A percentile compares a stretch with the other conserved stretches of the same genome.
These are phyloP conservation scores for Leptinotarsa undecemlineata DNA, from an alignment of 1,140 invertebrate species.

Conservation along the genomic window DNA sequence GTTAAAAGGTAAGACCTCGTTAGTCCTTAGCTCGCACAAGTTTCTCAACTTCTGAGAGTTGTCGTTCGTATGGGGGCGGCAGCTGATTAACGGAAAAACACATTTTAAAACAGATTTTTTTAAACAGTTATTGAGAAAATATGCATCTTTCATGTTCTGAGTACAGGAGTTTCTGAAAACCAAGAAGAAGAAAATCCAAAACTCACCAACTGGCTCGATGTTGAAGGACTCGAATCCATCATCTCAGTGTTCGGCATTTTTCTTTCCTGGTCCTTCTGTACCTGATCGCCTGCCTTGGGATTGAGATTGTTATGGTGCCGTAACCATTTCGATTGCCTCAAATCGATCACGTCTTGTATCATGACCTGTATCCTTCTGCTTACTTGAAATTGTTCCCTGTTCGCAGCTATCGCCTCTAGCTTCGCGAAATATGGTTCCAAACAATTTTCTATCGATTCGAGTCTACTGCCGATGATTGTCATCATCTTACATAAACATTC, in stretches of 20 bases:
- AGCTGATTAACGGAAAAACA: too few relatives aligned
- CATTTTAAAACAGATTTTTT: too few relatives aligned
- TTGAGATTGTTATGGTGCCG: conserved; percentile 82
- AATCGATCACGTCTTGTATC: conserved; percentile 90
- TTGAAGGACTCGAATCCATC: conserved; percentile 57
- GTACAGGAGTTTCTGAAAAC: too few relatives aligned
- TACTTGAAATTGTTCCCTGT: conserved; percentile 44
- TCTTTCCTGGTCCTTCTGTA: conserved; percentile 82
- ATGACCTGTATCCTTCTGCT: conserved; percentile 71
- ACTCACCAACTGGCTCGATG: conserved; percentile 46
- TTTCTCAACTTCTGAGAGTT: too few relatives aligned
- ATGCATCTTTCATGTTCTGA: too few relatives aligned
- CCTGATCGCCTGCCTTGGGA: conserved; percentile 93
- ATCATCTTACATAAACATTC: conserved; percentile 92
- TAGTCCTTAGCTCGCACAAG: too few relatives aligned
- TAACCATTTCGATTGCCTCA: conserved; percentile 83
- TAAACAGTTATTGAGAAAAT: too few relatives aligned
- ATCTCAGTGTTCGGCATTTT: conserved; percentile 66
- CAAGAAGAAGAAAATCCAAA: too few relatives aligned
- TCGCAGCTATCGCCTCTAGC: conserved; percentile 50
- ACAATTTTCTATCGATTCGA: conserved; percentile 66
- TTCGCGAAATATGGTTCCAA: conserved; percentile 39
- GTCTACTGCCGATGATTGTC: conserved; percentile 85
- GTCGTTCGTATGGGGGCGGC: too few relatives aligned
- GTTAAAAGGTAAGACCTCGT: too few relatives aligned